Conservation (phyloP, 2,113 vertebrate genomes). For the Neolamprologus longior region DNA sequence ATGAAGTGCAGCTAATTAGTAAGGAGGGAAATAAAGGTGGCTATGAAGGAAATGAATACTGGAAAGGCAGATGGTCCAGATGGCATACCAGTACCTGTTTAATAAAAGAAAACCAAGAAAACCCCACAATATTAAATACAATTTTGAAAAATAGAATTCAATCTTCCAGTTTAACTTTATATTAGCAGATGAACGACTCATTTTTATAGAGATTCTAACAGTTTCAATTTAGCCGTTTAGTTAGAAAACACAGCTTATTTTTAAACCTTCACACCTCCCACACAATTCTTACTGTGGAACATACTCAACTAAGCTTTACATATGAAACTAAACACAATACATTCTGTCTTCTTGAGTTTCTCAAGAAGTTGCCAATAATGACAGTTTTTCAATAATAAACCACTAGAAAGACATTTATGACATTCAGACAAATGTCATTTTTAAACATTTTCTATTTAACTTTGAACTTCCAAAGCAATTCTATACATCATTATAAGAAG, state of each 20-base stretch:
- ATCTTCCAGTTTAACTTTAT: neutral
- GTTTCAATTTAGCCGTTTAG: neutral
- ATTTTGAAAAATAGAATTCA: neutral
- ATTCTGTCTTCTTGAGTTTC: neutral
- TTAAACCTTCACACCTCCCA: neutral
- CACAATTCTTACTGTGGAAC: neutral
- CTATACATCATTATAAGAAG: neutral
- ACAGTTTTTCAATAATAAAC: neutral
- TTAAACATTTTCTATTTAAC: neutral
- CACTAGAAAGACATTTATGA: neutral
- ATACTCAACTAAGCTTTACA: neutral
- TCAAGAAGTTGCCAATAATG: neutral
- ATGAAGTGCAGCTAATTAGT: neutral
- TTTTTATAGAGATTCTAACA: neutral
- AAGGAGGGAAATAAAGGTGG: neutral
- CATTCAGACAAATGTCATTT: neutral
- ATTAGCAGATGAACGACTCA: neutral
- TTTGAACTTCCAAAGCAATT: neutral
- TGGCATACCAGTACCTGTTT: neutral
- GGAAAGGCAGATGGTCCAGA: neutral
- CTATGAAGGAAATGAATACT: neutral
- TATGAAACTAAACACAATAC: neutral
- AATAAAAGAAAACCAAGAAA: neutral
- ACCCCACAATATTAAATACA: fast-evolving
- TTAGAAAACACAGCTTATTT: neutral